Base-by-base conservation (phyloP, 2,888 invertebrate genomes). In the Epiblema foenella region DNA sequence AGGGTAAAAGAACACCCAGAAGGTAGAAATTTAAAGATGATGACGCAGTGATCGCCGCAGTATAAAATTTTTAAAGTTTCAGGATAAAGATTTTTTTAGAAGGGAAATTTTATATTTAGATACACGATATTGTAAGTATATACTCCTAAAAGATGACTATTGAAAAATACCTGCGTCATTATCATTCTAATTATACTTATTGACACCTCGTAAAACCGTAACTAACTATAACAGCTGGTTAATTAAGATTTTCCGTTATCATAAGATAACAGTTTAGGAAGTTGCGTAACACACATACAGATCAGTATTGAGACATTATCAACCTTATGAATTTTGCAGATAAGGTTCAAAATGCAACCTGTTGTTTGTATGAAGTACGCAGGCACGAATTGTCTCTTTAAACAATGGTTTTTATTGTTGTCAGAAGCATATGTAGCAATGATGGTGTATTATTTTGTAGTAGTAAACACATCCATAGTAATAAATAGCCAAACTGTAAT, bases 191-290 rank as follows among this genome's bases (percentile, higher is more conserved):
- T n/a, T n/a, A n/a, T n/a, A n/a, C n/a, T n/a, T n/a, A n/a, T 5
- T 15, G 5, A 59, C 56, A 62, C 65, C 66, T 78, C 79, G 82
- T 81, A 83, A 79, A 78, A 37, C 20, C 17, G 1, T 29, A 73
- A 76, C 72, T 73, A 72, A 76, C 69, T 69, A 57, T 65, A 68
- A 75, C 79, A 77, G 75, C 78, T 81, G 77, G 74, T 76, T 77
- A 62, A 63, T 77, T 76, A 65, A 56, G 24, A 4, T 63, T 66
- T 72, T 58, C 68, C 64, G 73, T 62, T 62, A 75, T 75, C 75
- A 74, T 52, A 58, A 65, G 52, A 71, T 68, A 67, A 71, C 72
- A 52, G 42, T 24, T 69, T 62, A 33, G n/a, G 37, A 52, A 29
- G 11, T 68, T 60, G 60, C 29, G 29, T 62, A 20, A 56, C 7